Percentiles rank a stretch among this genome's conserved stretches.
phyloP scores from a whole-genome alignment of 2,888 invertebrate species.

The Troides helena region DNA sequence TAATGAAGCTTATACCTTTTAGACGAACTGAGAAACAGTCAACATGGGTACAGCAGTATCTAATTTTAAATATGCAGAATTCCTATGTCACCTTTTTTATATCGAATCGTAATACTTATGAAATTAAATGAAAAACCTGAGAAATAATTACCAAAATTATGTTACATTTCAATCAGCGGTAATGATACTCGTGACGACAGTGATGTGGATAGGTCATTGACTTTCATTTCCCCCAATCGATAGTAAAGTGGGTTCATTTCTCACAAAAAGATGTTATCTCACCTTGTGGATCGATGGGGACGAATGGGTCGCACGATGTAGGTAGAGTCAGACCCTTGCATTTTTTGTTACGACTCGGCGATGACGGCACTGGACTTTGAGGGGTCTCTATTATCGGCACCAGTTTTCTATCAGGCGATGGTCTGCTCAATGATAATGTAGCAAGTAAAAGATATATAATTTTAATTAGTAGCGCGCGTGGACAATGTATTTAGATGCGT shows the following conservation, averaged over 20 bases:
- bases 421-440: constrained; percentile 17
- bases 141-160: too few species aligned
- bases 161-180: neutral
- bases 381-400: constrained; percentile 50
- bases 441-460: neutral
- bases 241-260: neutral
- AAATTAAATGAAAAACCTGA: too few species aligned
- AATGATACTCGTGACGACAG: neutral
- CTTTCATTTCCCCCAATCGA: neutral
- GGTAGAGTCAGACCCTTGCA: constrained; percentile 49
- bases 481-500: neutral
- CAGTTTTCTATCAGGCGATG: constrained; percentile 40
- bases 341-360: constrained; percentile 48
- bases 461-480: neutral
- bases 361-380: constrained; percentile 65
- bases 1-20: too few species aligned
- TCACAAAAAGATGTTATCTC: constrained; percentile 28
- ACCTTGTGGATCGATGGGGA: constrained; percentile 82
- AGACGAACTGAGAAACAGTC: too few species aligned
- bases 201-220: neutral
- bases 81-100: too few species aligned
- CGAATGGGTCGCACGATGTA: constrained; percentile 55
- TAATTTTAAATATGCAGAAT: too few species aligned
- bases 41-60: too few species aligned
- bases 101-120: too few species aligned